A percentile compares a stretch with the other conserved stretches of the same genome.
phyloP scores from a whole-genome alignment of 2,797 vertebrate genomes.

The Gobionotothen gibberifrons region DNA sequence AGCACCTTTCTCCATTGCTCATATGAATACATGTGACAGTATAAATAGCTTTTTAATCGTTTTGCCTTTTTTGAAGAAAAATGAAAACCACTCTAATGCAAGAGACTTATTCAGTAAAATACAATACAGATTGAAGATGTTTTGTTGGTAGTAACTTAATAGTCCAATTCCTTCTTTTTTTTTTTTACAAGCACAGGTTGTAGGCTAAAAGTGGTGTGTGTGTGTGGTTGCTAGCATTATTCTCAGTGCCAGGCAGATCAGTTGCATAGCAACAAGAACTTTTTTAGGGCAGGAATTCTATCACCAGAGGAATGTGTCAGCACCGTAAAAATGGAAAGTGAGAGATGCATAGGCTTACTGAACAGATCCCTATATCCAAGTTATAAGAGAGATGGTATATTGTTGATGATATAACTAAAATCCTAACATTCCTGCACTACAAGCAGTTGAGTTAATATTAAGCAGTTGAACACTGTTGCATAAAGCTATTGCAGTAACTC shows the following conservation, averaged over 20 bases:
- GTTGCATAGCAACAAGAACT: slow-evolving; percentile 88
- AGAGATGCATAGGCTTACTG: slow-evolving; percentile 31
- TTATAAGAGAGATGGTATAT: neutral
- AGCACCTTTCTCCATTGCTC: neutral
- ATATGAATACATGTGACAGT: neutral
- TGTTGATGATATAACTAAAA: neutral
- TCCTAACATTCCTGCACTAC: no score
- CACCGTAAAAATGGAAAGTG: slow-evolving; percentile 60
- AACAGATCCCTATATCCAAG: slow-evolving; percentile 11
- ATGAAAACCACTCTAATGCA: slow-evolving; percentile 30
- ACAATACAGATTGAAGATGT: slow-evolving; percentile 58
- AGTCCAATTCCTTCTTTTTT: slow-evolving; percentile 22
- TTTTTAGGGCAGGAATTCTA: slow-evolving; percentile 82
- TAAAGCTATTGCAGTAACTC: neutral
- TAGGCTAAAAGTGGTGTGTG: slow-evolving; percentile 57
- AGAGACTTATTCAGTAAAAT: slow-evolving; percentile 48
- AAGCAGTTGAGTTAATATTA: neutral
- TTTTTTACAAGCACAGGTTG: slow-evolving; percentile 61
- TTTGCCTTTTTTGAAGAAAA: neutral
- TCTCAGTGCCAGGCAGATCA: slow-evolving; percentile 81
- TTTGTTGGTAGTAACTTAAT: slow-evolving; percentile 53
- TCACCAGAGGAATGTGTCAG: slow-evolving; percentile 82
- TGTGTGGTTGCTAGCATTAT: slow-evolving; percentile 62
- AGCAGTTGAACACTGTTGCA: neutral
- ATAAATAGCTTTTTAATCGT: slow-evolving; percentile 2